phyloP scores from a whole-genome alignment of 1,140 invertebrate genomes.

The Microplitis demolitor region DNA sequence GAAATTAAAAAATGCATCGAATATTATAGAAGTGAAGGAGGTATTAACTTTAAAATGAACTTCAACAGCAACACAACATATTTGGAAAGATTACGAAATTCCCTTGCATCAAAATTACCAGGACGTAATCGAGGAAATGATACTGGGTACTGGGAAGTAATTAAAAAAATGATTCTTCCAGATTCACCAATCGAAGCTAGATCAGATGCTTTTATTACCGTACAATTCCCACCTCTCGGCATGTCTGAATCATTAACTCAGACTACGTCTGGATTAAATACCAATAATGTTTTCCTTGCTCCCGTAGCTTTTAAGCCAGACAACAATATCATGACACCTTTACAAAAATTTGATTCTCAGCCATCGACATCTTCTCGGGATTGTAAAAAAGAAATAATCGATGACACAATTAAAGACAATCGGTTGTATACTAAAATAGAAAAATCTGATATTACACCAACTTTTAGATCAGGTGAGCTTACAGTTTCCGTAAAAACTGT shows the following conservation, averaged over 20 bases:
- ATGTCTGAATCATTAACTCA: conserved; percentile 49
- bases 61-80: conserved; percentile 77
- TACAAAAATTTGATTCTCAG: conserved; percentile 48
- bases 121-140: conserved; percentile 51
- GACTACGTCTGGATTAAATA: conserved; percentile 36
- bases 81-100: conserved; percentile 70
- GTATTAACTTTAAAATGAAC: conserved; percentile 78
- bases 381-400: conserved; percentile 41
- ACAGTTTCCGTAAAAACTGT: conserved; percentile 57
- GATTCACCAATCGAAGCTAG: conserved; percentile 47
- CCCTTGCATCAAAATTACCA: conserved; percentile 56
- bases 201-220: conserved; percentile 41
- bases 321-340: conserved; percentile 45
- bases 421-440: conserved; percentile 23
- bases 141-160: conserved; percentile 55
- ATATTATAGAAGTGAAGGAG: conserved; percentile 80
- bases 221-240: conserved; percentile 53
- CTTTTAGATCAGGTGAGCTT: conserved; percentile 54
- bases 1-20: conserved; percentile 84
- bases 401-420: conserved; percentile 43
- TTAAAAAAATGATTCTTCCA: conserved; percentile 58
- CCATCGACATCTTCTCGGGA: conserved; percentile 48
- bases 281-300: conserved; percentile 53
- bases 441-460: conserved; percentile 47
- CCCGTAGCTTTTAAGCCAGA: conserved; percentile 56